phyloP scores from a whole-genome alignment of 2,797 vertebrate species.

The Parauchenoglanis ngamensis region DNA sequence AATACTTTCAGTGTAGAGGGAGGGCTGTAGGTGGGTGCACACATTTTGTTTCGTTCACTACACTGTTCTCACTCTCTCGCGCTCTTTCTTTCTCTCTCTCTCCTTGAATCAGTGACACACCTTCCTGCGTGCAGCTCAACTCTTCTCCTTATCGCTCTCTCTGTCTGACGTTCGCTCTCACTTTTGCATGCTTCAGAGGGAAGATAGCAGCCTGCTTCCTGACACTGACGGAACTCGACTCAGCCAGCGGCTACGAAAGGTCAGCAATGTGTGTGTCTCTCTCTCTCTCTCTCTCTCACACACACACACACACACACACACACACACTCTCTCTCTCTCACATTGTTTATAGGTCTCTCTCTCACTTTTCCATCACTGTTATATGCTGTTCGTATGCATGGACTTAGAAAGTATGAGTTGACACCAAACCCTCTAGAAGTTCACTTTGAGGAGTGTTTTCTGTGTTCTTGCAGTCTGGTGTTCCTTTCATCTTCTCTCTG shows the following conservation, averaged over 20 bases:
- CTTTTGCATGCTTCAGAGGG: slow-evolving; percentile 74
- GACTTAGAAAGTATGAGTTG: slow-evolving; percentile 2
- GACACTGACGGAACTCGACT: slow-evolving; percentile 68
- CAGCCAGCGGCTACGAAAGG: slow-evolving; percentile 74
- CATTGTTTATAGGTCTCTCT: slow-evolving; percentile 18
- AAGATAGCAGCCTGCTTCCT: slow-evolving; percentile 73
- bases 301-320: not conserved
- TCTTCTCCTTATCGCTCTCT: slow-evolving; percentile 61
- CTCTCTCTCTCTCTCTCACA: slow-evolving; percentile 32
- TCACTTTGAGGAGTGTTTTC: slow-evolving; percentile 8
- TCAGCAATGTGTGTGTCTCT: slow-evolving; percentile 67
- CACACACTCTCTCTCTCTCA: slow-evolving; percentile 17
- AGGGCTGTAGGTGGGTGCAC: slow-evolving; percentile 85
- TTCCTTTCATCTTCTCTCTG: not conserved
- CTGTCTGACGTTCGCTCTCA: slow-evolving; percentile 67
- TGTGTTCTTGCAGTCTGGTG: not conserved
- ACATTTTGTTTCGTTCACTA: slow-evolving; percentile 64
- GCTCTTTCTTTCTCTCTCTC: slow-evolving; percentile 40
- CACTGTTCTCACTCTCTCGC: slow-evolving; percentile 62
- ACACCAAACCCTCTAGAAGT: slow-evolving; percentile 7
- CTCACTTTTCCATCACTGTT: slow-evolving; percentile 36
- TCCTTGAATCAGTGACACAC: slow-evolving; percentile 88
- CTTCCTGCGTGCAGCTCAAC: slow-evolving; percentile 77
- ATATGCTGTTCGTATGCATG: not conserved
- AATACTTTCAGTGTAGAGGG: slow-evolving; percentile 91